A percentile compares a stretch with the other conserved stretches of the same genome.
These are phyloP conservation scores for Bubo scandiacus DNA, from an alignment of 2,113 vertebrate genomes.

Conservation along the genomic window DNA sequence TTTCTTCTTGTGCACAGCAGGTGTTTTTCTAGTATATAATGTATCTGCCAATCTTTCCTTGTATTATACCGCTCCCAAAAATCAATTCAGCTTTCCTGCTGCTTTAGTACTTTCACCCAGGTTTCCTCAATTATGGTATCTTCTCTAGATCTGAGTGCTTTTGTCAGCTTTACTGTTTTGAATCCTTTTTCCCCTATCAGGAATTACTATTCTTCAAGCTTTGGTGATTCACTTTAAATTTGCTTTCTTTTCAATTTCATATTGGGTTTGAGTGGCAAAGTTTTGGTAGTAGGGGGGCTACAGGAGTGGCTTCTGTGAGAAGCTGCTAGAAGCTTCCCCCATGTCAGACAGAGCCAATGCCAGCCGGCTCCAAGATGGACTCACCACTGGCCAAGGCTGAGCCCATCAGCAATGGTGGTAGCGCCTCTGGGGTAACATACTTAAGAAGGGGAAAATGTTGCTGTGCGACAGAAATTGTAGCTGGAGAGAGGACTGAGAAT, in stretches of 20 bases:
- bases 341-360: accelerated
- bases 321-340: neutral
- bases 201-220: conserved; percentile 55
- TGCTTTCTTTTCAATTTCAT: conserved; percentile 43
- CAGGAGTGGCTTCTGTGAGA: neutral
- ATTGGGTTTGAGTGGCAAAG: neutral
- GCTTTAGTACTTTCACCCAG: conserved; percentile 56
- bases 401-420: neutral
- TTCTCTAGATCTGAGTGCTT: conserved; percentile 53
- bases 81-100: conserved; percentile 53
- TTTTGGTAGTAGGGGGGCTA: accelerated
- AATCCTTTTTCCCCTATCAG: neutral
- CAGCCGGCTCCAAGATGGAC: accelerated
- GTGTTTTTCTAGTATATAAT: neutral
- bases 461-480: neutral
- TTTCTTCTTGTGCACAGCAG: conserved; percentile 44
- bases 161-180: conserved; percentile 60
- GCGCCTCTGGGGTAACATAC: accelerated
- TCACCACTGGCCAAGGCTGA: accelerated
- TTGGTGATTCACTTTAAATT: conserved; percentile 42
- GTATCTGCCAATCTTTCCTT: conserved; percentile 55
- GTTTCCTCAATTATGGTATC: conserved; percentile 15
- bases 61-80: conserved; percentile 31
- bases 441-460: neutral
- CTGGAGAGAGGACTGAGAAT: neutral